Base-by-base conservation (phyloP, 1,140 invertebrate species). In the Listronotus oregonensis region DNA sequence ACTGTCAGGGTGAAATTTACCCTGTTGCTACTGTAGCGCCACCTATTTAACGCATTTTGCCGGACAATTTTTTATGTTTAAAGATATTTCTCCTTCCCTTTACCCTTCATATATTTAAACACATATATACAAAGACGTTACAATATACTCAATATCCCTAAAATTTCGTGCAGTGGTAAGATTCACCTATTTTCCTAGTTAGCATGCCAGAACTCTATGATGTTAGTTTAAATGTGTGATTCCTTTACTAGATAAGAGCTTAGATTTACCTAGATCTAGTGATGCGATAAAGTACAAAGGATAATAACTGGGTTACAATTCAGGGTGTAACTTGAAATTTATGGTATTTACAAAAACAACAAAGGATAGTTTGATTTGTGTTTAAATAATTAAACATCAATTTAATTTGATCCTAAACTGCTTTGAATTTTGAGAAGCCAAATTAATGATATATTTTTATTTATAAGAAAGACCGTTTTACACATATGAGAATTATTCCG, bases 281-380 rank as follows among this genome's bases (percentile, higher is more conserved):
- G 56, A 47, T 59, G 27, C 32, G 31, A 59, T 59, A 59, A 59
- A 59, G 56, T 31, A 34, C 21, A 47, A 59, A 49, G 54, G 54
- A 57, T 55, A 15, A 15, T 40, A 57, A 57, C 27, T 43, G 27
- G 44, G 56, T 59, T 59, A 59, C 39, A 59, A 47, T 59, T 40
- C 27, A 59, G 47, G 21, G 43, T 59, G 56, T 47, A 49, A 43
- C 42, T 44, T 27, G 40, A 32, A 57, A 57, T 57, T 44, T 37
- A 37, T 37, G 7, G 43, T 46, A 46, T 46, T 46, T 46, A 18
- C 17, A 46, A 11, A 46, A 3, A 17, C 43, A 46, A 46, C 43
- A 46, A 42, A 3, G 17, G 8, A 6, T 14, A n/a, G 1, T 46
- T 15, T 46, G 43, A 15, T 17, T 46, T 18, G n/a, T n/a, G 43